Base-by-base conservation (phyloP, 1,140 invertebrate species). In the Atta colombica region DNA sequence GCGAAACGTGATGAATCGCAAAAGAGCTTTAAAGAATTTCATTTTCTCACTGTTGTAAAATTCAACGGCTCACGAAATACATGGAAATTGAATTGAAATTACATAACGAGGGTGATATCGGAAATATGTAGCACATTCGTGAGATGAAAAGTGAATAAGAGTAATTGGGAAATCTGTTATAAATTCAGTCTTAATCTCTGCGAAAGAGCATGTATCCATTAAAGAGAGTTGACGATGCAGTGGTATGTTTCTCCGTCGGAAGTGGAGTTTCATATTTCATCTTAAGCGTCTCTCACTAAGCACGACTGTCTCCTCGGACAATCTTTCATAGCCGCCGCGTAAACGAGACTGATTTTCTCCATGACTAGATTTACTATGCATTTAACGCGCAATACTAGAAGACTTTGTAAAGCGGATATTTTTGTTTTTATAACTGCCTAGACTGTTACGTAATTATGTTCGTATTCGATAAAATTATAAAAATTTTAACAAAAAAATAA, bases 181-280 rank as follows among this genome's bases (percentile, higher is more conserved):
- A 81, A 72, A 81, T 72, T 81, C 35, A 49, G 35, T 58, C 31
- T 72, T 81, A 72, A 81, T 81, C 68, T 80, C 66, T n/a, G 25
- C 35, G 35, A 35, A 25, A 49, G 66, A 39, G 53, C 39, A 35
- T 72, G 51, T 81, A 81, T 72, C 35, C 49, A 25, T 55, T 55
- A 55, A 81, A 72, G 51, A 60, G 35, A 18, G 51, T 58, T 55
- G 51, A 81, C 63, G 49, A 39, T 12, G 53, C 31, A 39, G 21
- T 4, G 60, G 61, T 80, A 80, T n/a, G 78, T 72, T 81, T 71
- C 77, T 58, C 35, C 18, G 25, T 31, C n/a, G 16, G 21, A 31
- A 71, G 39, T 71, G 21, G 21, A 72, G 53, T 72, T 81, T 81
- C 78, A 81, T 81, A 71, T 81, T 71, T 81, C 78, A 81, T 28